phyloP scores from a whole-genome alignment of 2,888 invertebrate genomes.

The Deilephila porcellus region DNA sequence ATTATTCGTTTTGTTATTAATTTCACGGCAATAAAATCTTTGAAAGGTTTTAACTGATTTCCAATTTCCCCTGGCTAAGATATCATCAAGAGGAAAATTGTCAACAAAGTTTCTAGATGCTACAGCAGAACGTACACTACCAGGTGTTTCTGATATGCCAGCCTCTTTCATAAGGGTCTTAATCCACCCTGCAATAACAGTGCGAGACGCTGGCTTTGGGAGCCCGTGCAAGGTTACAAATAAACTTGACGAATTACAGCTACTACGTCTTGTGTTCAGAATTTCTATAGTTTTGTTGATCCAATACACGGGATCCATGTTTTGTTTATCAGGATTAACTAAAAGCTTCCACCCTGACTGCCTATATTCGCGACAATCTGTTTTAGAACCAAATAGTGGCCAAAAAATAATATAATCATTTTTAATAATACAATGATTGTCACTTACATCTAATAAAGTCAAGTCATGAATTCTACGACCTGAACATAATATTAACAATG shows the following conservation, averaged over 20 bases:
- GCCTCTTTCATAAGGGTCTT: slow-evolving; percentile 38
- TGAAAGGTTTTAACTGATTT: slow-evolving; percentile 37
- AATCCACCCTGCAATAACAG: slow-evolving; percentile 39
- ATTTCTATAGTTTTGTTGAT: slow-evolving; percentile 12
- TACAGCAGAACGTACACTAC: slow-evolving; percentile 39
- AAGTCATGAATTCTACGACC: slow-evolving; percentile 35
- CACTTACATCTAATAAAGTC: slow-evolving; percentile 29
- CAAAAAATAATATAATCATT: slow-evolving; percentile 29
- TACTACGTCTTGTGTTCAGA: slow-evolving; percentile 1
- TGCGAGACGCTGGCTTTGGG: slow-evolving; percentile 33
- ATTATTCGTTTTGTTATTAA: not conserved
- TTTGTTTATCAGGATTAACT: slow-evolving; percentile 26
- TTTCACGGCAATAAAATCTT: slow-evolving; percentile 34
- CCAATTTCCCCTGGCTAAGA: slow-evolving; percentile 38
- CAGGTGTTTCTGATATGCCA: slow-evolving; percentile 35
- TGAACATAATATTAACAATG: slow-evolving; percentile 31
- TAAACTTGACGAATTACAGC: not conserved
- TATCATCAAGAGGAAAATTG: slow-evolving; percentile 37
- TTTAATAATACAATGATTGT: slow-evolving; percentile 6
- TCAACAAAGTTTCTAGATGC: slow-evolving; percentile 39
- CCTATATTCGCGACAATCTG: slow-evolving; percentile 35
- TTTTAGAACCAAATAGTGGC: slow-evolving; percentile 37
- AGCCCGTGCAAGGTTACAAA: slow-evolving; percentile 30
- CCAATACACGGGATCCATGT: slow-evolving; percentile 34
- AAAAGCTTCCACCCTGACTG: slow-evolving; percentile 39